phyloP scores from a whole-genome alignment of 2,888 invertebrate species.

The Cheilosia pagana region DNA sequence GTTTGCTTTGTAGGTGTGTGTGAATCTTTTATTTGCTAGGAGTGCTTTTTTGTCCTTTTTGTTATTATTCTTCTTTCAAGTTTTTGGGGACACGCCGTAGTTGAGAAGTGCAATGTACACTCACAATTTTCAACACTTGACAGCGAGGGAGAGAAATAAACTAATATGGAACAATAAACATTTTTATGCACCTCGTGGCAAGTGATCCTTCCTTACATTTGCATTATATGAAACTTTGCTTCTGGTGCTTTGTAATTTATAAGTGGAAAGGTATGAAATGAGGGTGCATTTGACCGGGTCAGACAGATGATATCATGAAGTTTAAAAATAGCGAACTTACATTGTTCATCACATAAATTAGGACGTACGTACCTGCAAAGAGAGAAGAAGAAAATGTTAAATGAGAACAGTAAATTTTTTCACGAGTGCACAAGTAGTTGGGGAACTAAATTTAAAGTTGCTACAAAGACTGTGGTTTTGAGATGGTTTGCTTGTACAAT shows the following conservation, averaged over 20 bases:
- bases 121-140: conserved; percentile 41
- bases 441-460: neutral
- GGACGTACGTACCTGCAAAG: conserved; percentile 60
- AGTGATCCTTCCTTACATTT: conserved; percentile 31
- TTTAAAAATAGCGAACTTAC: conserved; percentile 47
- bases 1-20: conserved; percentile 14
- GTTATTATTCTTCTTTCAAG: conserved; percentile 11
- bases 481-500: no score
- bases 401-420: neutral
- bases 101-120: conserved; percentile 50
- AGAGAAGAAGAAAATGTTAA: conserved; percentile 8
- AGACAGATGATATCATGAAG: conserved; percentile 7
- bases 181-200: conserved; percentile 17
- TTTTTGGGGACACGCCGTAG: conserved; percentile 16
- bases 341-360: conserved; percentile 33
- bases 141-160: conserved; percentile 1
- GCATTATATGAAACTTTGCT: conserved; percentile 23
- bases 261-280: conserved; percentile 11
- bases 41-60: conserved; percentile 15
- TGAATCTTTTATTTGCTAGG: conserved; percentile 32
- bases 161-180: conserved; percentile 42
- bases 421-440: neutral
- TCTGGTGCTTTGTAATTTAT: conserved; percentile 34
- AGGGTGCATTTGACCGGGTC: conserved; percentile 35
- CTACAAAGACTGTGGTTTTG: neutral